Conservation (phyloP, 1,140 invertebrate genomes). For the Heliconius congener region DNA sequence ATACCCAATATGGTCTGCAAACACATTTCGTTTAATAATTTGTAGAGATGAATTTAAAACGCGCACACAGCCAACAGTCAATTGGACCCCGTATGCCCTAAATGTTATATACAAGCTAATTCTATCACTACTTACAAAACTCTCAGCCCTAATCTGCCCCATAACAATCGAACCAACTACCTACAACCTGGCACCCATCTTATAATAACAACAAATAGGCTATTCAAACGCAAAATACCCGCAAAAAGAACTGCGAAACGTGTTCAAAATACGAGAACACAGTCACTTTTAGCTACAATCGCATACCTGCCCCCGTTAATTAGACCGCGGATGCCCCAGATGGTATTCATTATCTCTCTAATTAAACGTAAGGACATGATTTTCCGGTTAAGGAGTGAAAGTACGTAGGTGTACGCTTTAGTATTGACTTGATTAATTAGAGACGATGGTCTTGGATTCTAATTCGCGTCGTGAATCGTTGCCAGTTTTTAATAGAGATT, state of each 20-base stretch:
- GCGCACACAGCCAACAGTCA: too few relatives aligned
- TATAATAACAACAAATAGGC: too few relatives aligned
- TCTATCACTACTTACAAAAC: too few relatives aligned
- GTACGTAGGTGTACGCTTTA: constrained; percentile 54
- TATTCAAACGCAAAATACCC: background rate
- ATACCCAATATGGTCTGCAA: too few relatives aligned
- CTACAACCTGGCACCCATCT: too few relatives aligned
- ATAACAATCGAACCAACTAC: background rate
- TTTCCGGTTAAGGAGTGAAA: constrained; percentile 67
- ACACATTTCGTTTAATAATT: too few relatives aligned
- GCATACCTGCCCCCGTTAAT: constrained; percentile 55
- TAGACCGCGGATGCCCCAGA: constrained; percentile 59
- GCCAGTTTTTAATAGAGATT: background rate
- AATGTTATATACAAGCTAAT: too few relatives aligned
- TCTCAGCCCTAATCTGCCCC: too few relatives aligned
- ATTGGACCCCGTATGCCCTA: too few relatives aligned
- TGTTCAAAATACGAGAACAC: constrained; percentile 31
- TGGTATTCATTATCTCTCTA: constrained; percentile 69
- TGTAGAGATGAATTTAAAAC: too few relatives aligned
- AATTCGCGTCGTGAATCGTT: constrained; percentile 39
- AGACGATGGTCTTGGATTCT: constrained; percentile 26
- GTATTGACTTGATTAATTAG: constrained; percentile 63
- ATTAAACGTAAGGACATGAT: constrained; percentile 71
- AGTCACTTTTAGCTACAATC: constrained; percentile 27
- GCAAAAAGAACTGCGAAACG: constrained; percentile 43